Base-by-base conservation (phyloP, 2,797 vertebrate species). In the Cheirogaleus major region DNA sequence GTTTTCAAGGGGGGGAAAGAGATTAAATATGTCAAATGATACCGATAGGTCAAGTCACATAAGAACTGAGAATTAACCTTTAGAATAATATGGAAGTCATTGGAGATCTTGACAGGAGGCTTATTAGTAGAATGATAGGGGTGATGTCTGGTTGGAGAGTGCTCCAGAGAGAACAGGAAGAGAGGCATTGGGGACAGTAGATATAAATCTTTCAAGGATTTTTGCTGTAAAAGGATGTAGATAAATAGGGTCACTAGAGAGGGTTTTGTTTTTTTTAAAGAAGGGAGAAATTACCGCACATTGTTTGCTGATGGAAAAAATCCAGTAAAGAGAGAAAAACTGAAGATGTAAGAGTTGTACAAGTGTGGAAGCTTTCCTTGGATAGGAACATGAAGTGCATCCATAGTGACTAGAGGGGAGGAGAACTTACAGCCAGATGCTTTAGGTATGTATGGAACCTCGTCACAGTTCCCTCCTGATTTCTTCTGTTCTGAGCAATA, bases 1-100 rank as follows among this genome's bases (percentile, higher is more conserved):
- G 57, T 93, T 89, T 85, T 95, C 57, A 86, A 82, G 57, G 73
- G 83, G 27, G 45, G 67, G 65, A 22, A 83, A 78, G 76, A 78
- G 43, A 93, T 92, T 45, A 81, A 92, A 72, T 76, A 45, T 81
- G 9, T 93, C 59, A 84, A 81, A 81, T 72, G 67, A 89, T 89
- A 88, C 78, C 41, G 59, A 81, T 70, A 92, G 88, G 17, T 82
- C 61, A 87, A 87, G 55, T 93, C 30, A 63, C 10, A 12, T n/a
- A 55, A 84, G 72, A 76, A 61, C n/a, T 67, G 48, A 85, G 76
- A 88, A 79, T 89, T 96, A 95, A 94, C 93, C 78, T 89, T 88
- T 89, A 48, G 41, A 45, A 18, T 63, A 38, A 38, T 59, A 41
- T 45, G 78, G 63, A 92, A 61, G 82, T 92, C 65, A 55, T 2